These are phyloP conservation scores for Anas platyrhynchos DNA, from an alignment of 2,113 vertebrate genomes.

Conservation along the genomic window DNA sequence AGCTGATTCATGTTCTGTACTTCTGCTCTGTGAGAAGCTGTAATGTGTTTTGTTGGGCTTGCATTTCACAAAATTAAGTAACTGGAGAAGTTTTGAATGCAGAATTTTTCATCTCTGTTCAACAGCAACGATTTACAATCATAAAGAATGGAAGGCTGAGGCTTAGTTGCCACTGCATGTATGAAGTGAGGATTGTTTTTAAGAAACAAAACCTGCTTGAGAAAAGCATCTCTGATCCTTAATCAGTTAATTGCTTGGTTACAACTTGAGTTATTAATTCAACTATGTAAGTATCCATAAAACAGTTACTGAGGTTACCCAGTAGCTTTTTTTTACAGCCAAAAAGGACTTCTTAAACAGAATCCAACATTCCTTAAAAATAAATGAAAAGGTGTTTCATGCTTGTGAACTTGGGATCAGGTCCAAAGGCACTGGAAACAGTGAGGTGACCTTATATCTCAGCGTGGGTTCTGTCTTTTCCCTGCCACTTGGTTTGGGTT, in stretches of 20 bases:
- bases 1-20: constrained; percentile 4
- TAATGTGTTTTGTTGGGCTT: neutral
- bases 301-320: neutral
- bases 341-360: neutral
- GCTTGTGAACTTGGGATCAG: neutral
- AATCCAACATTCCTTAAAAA: neutral
- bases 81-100: neutral
- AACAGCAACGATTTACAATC: neutral
- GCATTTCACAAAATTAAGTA: neutral
- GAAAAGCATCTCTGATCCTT: neutral
- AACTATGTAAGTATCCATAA: neutral
- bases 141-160: neutral
- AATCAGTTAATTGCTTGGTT: constrained; percentile 7
- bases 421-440: neutral
- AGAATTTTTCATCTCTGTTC: neutral
- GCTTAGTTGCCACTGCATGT: neutral
- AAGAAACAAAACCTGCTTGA: neutral
- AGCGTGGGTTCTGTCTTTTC: neutral
- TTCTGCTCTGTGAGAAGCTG: neutral
- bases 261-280: neutral
- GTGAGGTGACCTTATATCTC: neutral
- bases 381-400: neutral
- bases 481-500: neutral
- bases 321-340: neutral
- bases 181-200: neutral